These are phyloP conservation scores for Bradypodion pumilum DNA, from an alignment of 2,797 vertebrate species.

Conservation along the genomic window DNA sequence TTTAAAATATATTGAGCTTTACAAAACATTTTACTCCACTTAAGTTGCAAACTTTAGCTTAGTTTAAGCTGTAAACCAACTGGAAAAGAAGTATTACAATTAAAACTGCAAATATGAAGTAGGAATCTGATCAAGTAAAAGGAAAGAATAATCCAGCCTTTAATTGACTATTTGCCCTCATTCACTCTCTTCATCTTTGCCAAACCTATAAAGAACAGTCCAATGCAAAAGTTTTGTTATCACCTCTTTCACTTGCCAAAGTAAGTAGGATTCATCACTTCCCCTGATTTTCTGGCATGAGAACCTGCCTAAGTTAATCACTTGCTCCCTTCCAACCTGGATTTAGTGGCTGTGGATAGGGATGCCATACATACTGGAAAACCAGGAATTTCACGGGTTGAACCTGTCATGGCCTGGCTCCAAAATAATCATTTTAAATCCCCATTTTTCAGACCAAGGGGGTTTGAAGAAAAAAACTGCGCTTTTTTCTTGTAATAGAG, in stretches of 20 bases:
- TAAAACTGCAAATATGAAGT: neutral
- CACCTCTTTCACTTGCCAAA: neutral
- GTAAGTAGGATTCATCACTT: neutral
- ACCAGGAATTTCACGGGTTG: too few species aligned
- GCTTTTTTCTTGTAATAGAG: too few species aligned
- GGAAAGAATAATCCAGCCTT: neutral
- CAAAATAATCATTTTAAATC: too few species aligned
- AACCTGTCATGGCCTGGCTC: too few species aligned
- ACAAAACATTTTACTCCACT: neutral
- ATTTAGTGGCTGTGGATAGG: neutral
- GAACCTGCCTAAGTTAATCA: neutral
- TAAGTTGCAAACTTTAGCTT: too few species aligned
- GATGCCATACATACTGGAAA: too few species aligned
- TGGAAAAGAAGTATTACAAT: neutral
- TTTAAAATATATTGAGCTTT: neutral
- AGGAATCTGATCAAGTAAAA: neutral
- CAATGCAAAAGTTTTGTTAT: neutral
- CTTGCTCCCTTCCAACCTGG: neutral
- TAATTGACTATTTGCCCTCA: neutral
- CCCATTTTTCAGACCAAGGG: too few species aligned
- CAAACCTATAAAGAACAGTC: too few species aligned
- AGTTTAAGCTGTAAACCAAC: neutral
- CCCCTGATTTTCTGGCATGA: neutral
- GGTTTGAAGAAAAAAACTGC: too few species aligned
- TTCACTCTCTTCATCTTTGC: neutral